Percentiles rank a stretch among this genome's conserved stretches.
phyloP scores from a whole-genome alignment of 1,140 invertebrate species.

The Drosophila mauritiana region DNA sequence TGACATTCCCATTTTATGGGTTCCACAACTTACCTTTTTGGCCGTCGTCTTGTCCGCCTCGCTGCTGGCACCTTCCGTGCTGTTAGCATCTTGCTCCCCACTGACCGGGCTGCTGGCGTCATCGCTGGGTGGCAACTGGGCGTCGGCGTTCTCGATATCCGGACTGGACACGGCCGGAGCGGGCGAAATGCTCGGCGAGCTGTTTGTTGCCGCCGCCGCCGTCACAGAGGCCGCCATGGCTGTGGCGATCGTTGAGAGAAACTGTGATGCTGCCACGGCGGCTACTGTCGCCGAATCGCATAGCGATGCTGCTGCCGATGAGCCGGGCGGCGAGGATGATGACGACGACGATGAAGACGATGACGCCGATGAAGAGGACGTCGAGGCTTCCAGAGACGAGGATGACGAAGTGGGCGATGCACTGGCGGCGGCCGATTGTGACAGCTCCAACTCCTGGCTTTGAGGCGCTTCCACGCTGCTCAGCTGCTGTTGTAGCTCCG shows the following conservation, averaged over 20 bases:
- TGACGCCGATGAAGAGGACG: slow-evolving; percentile 43
- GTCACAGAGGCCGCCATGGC: slow-evolving; percentile 70
- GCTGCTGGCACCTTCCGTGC: slow-evolving; percentile 29
- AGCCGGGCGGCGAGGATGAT: slow-evolving; percentile 46
- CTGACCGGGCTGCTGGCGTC: slow-evolving; percentile 23
- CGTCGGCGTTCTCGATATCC: slow-evolving; percentile 31
- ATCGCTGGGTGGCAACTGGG: slow-evolving; percentile 35
- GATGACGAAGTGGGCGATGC: slow-evolving; percentile 44
- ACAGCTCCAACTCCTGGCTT: slow-evolving; percentile 49
- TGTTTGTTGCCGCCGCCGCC: slow-evolving; percentile 56
- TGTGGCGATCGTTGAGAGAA: slow-evolving; percentile 60
- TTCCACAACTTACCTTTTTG: slow-evolving; percentile 53
- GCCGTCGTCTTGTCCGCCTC: slow-evolving; percentile 64
- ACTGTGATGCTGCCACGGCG: slow-evolving; percentile 68
- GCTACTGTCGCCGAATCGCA: slow-evolving; percentile 72
- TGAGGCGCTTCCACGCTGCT: slow-evolving; percentile 56
- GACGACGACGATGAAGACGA: slow-evolving; percentile 48
- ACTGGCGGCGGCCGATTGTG: slow-evolving; percentile 27
- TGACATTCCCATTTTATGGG: not conserved
- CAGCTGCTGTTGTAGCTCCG: slow-evolving; percentile 75
- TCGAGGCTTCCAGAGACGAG: slow-evolving; percentile 43
- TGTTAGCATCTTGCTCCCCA: slow-evolving; percentile 24
- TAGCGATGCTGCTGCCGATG: slow-evolving; percentile 48
- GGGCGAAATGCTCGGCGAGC: slow-evolving; percentile 50
- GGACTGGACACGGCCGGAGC: slow-evolving; percentile 34